Evolutionary conservation across 2,797 vertebrate species (phyloP).

Genomic region (Siniperca undulata): DNA sequence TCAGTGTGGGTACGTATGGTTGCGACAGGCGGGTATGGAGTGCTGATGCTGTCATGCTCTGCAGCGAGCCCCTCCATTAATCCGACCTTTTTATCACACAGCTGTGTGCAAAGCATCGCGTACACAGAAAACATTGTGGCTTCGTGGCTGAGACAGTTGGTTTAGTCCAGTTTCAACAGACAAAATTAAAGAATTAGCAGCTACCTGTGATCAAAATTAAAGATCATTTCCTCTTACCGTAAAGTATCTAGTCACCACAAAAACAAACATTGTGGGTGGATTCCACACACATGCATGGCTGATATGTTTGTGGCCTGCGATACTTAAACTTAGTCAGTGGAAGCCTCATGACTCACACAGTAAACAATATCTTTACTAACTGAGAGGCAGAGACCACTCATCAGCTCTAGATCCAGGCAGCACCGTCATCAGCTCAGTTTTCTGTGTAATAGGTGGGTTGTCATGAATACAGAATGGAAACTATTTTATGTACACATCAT

Average conservation of each 20-base stretch:
- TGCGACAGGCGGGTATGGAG: conserved; percentile 33
- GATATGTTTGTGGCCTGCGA: conserved; percentile 14
- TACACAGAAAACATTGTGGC: conserved; percentile 19
- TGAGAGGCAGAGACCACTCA: conserved; percentile 42
- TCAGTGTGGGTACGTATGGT: neutral
- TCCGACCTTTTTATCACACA: conserved; percentile 38
- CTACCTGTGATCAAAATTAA: neutral
- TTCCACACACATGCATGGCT: conserved; percentile 1
- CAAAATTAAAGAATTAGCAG: neutral
- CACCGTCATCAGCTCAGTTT: neutral
- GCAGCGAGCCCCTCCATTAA: conserved; percentile 19
- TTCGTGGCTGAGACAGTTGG: conserved; percentile 46
- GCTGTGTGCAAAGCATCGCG: conserved; percentile 26
- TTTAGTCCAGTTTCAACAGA: neutral
- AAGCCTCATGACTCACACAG: conserved; percentile 65
- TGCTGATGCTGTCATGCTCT: conserved; percentile 15
- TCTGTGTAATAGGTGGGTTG: neutral
- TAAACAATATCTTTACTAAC: neutral
- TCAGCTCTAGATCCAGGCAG: conserved; percentile 19
- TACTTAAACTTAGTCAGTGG: conserved; percentile 52
- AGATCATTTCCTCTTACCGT: conserved; percentile 40
- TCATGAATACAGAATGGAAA: conserved; percentile 37
- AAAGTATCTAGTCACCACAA: conserved; percentile 45
- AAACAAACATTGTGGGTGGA: conserved; percentile 48
- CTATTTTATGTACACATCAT: neutral